Percentiles rank a stretch among this genome's conserved stretches.
phyloP scores from a whole-genome alignment of 2,888 invertebrate species.

The Trachelus iudaicus region DNA sequence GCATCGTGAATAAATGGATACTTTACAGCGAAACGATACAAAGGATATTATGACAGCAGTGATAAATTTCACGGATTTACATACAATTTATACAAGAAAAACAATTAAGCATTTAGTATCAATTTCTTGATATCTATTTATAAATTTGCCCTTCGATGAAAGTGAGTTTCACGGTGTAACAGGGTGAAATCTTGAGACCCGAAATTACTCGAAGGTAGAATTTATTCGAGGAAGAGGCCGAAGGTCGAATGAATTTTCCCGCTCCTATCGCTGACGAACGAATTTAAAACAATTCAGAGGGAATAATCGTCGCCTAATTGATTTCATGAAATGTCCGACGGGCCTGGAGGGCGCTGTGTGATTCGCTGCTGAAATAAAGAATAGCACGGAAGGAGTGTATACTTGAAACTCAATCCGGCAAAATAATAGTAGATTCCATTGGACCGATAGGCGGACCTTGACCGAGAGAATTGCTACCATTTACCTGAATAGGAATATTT shows the following conservation, averaged over 20 bases:
- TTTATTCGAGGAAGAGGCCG: neutral
- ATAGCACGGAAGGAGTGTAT: constrained; percentile 22
- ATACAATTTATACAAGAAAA: too few relatives aligned
- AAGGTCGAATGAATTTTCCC: neutral
- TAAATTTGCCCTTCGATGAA: too few relatives aligned
- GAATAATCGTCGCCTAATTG: neutral
- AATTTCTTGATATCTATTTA: too few relatives aligned
- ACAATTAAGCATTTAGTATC: too few relatives aligned
- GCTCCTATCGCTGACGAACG: neutral
- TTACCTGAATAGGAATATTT: neutral
- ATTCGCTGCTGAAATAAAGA: neutral
- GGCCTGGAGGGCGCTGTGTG: neutral
- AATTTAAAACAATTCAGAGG: neutral
- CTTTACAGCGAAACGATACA: too few relatives aligned
- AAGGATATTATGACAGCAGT: too few relatives aligned
- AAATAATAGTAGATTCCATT: constrained; percentile 25
- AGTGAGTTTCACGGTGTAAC: neutral
- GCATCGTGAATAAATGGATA: too few relatives aligned
- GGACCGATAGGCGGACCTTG: constrained; percentile 39
- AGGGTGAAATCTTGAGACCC: neutral
- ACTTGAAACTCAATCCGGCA: constrained; percentile 23
- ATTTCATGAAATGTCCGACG: neutral
- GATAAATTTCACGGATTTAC: too few relatives aligned
- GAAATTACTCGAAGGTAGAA: neutral
- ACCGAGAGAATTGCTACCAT: constrained; percentile 29